Evolutionary conservation across 2,888 invertebrate genomes (phyloP).

Genomic region (Plutella xylostella): DNA sequence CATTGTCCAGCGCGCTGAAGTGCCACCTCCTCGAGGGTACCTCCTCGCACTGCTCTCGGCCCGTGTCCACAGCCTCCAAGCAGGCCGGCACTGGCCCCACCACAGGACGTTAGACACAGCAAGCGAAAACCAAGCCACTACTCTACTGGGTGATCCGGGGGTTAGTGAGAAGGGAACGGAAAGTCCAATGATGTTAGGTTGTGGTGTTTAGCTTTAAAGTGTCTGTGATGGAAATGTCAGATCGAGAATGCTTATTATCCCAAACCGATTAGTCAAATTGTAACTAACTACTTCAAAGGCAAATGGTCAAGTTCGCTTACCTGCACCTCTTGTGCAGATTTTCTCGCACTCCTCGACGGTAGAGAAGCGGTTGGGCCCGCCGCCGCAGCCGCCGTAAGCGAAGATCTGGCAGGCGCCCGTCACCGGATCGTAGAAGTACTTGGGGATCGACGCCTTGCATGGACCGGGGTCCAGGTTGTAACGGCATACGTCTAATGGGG

Average conservation of each 20-base stretch:
- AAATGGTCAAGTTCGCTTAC: no score
- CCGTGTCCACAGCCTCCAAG: conserved; percentile 34
- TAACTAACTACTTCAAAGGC: no score
- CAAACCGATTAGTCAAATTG: no score
- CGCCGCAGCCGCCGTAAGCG: conserved; percentile 84
- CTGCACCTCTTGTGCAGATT: conserved; percentile 75
- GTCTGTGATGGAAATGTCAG: no score
- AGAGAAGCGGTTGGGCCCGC: conserved; percentile 87
- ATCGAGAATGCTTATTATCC: no score
- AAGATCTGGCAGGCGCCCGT: conserved; percentile 76
- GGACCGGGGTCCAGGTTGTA: conserved; percentile 76
- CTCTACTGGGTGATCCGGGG: no score
- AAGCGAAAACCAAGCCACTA: no score
- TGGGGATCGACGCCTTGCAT: conserved; percentile 73
- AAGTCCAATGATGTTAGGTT: no score
- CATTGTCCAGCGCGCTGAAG: conserved; percentile 75
- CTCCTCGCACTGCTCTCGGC: conserved; percentile 25
- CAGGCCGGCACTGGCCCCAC: conserved; percentile 40
- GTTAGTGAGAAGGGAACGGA: no score
- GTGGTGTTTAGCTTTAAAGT: no score
- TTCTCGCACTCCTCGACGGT: conserved; percentile 79
- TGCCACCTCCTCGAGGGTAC: conserved; percentile 74
- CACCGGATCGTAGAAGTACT: conserved; percentile 77
- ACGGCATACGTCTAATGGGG: conserved; percentile 76
- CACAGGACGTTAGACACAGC: no score